Conservation (phyloP, 2,797 vertebrate genomes). For the Myotis daubentonii region DNA sequence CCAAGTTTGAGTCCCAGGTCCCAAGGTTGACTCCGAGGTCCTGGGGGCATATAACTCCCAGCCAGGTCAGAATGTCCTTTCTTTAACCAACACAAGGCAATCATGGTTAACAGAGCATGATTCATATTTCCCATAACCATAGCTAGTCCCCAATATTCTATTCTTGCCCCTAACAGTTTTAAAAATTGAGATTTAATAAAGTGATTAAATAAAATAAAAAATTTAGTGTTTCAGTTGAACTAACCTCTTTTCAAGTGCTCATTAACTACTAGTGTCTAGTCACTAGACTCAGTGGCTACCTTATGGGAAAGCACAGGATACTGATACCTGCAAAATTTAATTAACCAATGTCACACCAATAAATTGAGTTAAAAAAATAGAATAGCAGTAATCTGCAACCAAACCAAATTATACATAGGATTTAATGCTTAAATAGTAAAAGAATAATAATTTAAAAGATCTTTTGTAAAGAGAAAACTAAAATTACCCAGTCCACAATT, state of each 20-base stretch:
- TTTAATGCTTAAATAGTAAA: constrained; percentile 26
- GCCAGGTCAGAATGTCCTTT: no score
- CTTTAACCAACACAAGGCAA: no score
- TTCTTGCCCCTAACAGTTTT: no score
- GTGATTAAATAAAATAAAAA: constrained; percentile 34
- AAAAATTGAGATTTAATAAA: constrained; percentile 46
- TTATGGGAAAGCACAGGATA: not conserved
- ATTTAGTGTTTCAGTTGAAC: not conserved
- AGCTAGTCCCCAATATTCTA: no score
- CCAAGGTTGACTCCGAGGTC: no score
- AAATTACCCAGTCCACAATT: not conserved
- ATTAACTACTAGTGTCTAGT: not conserved
- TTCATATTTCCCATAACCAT: no score
- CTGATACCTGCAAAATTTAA: not conserved
- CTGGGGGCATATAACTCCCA: no score
- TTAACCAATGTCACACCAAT: not conserved
- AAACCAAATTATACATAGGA: not conserved
- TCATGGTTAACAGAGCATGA: no score
- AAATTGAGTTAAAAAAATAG: not conserved
- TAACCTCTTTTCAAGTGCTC: not conserved
- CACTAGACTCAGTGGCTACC: not conserved
- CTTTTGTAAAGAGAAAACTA: not conserved
- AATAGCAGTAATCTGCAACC: no score
- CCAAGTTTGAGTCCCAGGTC: no score
- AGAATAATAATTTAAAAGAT: not conserved